These are phyloP conservation scores for Protodeltote pygarga DNA, from an alignment of 2,888 invertebrate species.

Conservation along the genomic window DNA sequence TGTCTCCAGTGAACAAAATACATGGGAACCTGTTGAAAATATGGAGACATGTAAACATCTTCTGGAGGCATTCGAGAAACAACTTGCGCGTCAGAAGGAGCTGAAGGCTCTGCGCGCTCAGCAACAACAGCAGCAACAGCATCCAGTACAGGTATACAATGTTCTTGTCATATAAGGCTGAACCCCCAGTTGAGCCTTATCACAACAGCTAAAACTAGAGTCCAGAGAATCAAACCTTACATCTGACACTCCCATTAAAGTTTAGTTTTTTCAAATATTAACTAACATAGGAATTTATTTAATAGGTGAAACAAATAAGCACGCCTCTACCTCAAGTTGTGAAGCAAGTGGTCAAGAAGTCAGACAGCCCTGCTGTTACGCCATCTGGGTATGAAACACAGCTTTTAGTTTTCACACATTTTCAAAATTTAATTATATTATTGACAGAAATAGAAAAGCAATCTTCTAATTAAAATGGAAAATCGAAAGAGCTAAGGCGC, in stretches of 20 bases:
- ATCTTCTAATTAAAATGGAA: too few species aligned
- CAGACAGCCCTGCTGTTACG: constrained; percentile 73
- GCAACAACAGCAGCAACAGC: constrained; percentile 71
- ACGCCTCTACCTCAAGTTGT: constrained; percentile 75
- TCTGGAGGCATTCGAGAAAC: constrained; percentile 93
- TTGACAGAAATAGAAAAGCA: too few species aligned
- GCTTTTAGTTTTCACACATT: background rate
- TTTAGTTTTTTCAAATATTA: background rate
- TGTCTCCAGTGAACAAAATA: constrained; percentile 89
- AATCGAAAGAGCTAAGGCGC: too few species aligned
- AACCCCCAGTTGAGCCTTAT: too few species aligned
- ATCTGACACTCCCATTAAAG: too few species aligned
- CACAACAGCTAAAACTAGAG: too few species aligned
- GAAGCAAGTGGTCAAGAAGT: constrained; percentile 73
- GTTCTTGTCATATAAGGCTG: too few species aligned
- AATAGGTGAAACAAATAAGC: constrained; percentile 74
- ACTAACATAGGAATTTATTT: constrained; percentile 14
- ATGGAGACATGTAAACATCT: constrained; percentile 92
- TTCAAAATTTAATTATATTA: too few species aligned
- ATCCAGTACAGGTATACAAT: constrained; percentile 70
- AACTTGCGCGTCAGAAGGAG: constrained; percentile 91
- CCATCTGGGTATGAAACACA: constrained; percentile 74
- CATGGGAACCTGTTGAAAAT: constrained; percentile 94
- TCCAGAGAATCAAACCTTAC: too few species aligned
- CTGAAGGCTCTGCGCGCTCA: constrained; percentile 87